These are phyloP conservation scores for Pimpla rufipes DNA, from an alignment of 2,888 invertebrate genomes.

Conservation along the genomic window DNA sequence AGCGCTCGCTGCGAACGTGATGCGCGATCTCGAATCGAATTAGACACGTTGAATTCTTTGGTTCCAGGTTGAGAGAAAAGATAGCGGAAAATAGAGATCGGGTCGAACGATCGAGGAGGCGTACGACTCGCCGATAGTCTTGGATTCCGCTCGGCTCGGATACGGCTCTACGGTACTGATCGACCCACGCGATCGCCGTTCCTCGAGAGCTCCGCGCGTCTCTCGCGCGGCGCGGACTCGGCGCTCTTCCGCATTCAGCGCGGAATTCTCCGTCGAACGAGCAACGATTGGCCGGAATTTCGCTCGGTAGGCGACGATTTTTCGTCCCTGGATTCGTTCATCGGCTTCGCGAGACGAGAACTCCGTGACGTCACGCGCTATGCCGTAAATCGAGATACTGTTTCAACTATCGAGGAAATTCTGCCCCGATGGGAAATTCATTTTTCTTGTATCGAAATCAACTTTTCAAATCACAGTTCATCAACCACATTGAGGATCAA, in stretches of 20 bases:
- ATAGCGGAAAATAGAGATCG: constrained; percentile 45
- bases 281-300: constrained; percentile 22
- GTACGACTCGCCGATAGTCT: constrained; percentile 30
- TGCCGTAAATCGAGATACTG: too few species aligned
- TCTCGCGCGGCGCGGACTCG: constrained; percentile 5
- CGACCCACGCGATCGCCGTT: constrained; percentile 49
- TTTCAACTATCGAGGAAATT: too few species aligned
- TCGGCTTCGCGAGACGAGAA: too few species aligned
- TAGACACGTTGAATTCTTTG: constrained; percentile 55
- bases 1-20: constrained; percentile 29
- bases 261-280: constrained; percentile 9
- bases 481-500: too few species aligned
- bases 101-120: constrained; percentile 41
- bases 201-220: not conserved
- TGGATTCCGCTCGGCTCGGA: constrained; percentile 21
- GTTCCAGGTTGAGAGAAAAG: constrained; percentile 21
- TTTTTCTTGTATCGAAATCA: too few species aligned
- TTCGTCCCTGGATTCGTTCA: not conserved
- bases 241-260: constrained; percentile 36
- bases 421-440: too few species aligned
- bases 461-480: too few species aligned
- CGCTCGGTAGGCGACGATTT: constrained; percentile 7
- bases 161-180: constrained; percentile 18
- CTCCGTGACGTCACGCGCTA: too few species aligned
- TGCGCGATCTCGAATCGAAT: constrained; percentile 54